Evolutionary conservation across 30 jellyfish, hydroid and myxozoan genomes (phyloP), one percentile per base, ranked within the genome.

Genomic region (Pelagia noctiluca): DNA sequence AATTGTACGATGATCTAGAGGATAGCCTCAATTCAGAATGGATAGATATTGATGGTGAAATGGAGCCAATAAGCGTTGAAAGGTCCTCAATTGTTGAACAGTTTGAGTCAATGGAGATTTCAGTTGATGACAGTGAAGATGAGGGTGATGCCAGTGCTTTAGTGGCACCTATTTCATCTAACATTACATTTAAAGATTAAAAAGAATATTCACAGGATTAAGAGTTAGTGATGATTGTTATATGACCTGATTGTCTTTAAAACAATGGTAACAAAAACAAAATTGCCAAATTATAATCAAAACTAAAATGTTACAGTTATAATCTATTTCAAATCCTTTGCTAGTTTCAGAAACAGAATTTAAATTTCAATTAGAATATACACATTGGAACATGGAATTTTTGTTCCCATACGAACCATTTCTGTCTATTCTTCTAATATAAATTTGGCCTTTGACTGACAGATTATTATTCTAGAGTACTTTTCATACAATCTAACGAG

Each of bases 61-160:
- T 52, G 68, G 68, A 52, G 26, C 68, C 28, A 19, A 52, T 52
- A 3, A 52, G 68, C 21, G 68, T 3, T 42, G 57, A 42, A 42
- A 42, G 57, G 16, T 42, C 57, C 57, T 42, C 57, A 42, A 5
- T 42, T 42, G 57, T 42, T 42, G 57, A 42, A 42, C 57, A 42
- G 57, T 42, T 42, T 42, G 57, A 42, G 16, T 42, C 57, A 42
- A 42, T 42, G 57, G 57, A 42, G 12, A 42, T 42, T 42, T 42
- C 68, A 52, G 68, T 52, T 3, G 68, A 52, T 52, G 68, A 52
- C 68, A 52, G 68, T 52, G 26, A 30, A 52, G 26, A 52, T 52
- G 30, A 52, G 68, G 68, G 68, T 52, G 68, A 52, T 52, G 68
- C 68, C 26, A 52, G 68, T 52, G 68, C 68, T 3, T 52, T 52